Conservation (phyloP, 2,797 vertebrate genomes). For the Pseudopleuronectes americanus region DNA sequence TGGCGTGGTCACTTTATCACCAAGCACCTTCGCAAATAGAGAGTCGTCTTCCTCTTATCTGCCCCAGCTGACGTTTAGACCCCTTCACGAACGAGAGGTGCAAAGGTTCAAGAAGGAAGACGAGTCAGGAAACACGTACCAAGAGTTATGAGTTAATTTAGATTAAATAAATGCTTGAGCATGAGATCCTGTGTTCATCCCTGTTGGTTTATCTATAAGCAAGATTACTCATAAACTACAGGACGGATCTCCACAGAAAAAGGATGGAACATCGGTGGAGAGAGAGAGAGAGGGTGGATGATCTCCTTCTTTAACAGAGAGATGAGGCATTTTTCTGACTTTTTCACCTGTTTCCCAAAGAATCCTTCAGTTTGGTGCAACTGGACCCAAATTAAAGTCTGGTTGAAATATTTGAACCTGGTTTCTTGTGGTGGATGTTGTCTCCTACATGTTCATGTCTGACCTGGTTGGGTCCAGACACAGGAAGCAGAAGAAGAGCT, state of each 20-base stretch:
- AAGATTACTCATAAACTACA: no score
- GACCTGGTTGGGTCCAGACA: slow-evolving; percentile 20
- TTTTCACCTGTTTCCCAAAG: no score
- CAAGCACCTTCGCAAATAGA: slow-evolving; percentile 71
- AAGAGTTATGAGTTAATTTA: neutral
- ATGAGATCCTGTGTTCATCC: no score
- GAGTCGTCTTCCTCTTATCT: slow-evolving; percentile 63
- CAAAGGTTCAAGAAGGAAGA: slow-evolving; percentile 25
- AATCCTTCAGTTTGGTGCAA: no score
- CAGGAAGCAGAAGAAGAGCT: slow-evolving; percentile 10
- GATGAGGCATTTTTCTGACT: no score
- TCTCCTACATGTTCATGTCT: neutral
- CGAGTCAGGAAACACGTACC: neutral
- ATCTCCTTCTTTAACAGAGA: no score
- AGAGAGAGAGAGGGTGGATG: no score
- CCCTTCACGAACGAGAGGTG: slow-evolving; percentile 29
- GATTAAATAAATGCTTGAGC: slow-evolving; percentile 4
- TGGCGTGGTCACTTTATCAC: slow-evolving; percentile 59
- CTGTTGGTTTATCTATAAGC: no score
- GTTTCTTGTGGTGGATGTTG: neutral
- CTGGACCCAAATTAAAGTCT: no score
- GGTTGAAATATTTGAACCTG: no score
- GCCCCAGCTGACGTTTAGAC: slow-evolving; percentile 38
- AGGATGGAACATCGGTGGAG: no score
- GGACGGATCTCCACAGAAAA: no score